These are phyloP conservation scores for Periparus ater DNA, from an alignment of 2,797 vertebrate species.

Conservation along the genomic window DNA sequence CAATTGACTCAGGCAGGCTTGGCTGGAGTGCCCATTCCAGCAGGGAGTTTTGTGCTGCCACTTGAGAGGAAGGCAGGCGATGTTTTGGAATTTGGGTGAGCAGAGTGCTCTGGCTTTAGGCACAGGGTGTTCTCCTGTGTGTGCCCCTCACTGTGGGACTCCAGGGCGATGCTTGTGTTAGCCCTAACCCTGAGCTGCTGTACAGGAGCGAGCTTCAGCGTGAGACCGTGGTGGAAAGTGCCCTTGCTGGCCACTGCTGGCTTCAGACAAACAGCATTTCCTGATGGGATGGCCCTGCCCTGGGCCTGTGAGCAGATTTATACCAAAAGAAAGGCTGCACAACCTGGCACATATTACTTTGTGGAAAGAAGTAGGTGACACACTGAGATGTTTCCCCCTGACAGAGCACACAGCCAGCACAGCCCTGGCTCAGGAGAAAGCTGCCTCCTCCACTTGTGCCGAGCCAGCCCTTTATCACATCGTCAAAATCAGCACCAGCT, in stretches of 20 bases:
- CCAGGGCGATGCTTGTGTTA: fast-evolving
- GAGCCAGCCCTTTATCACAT: neutral
- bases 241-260: neutral
- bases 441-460: neutral
- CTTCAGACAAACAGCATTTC: neutral
- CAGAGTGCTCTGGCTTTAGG: neutral
- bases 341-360: neutral
- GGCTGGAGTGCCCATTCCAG: neutral
- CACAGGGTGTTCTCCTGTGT: fast-evolving
- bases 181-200: neutral
- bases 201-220: neutral
- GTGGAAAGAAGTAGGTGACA: neutral
- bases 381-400: neutral
- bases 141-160: fast-evolving
- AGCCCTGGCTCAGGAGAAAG: neutral
- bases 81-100: neutral
- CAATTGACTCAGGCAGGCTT: neutral
- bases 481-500: constrained; percentile 35
- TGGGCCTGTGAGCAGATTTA: neutral
- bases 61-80: neutral
- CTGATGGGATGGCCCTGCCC: neutral
- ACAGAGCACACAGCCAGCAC: neutral
- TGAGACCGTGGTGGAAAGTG: fast-evolving
- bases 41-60: neutral
- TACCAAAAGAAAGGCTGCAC: neutral